Percentiles rank a stretch among this genome's conserved stretches.
Evolutionary conservation across 2,888 invertebrate species (phyloP).

Genomic region (Tribolium freemani): DNA sequence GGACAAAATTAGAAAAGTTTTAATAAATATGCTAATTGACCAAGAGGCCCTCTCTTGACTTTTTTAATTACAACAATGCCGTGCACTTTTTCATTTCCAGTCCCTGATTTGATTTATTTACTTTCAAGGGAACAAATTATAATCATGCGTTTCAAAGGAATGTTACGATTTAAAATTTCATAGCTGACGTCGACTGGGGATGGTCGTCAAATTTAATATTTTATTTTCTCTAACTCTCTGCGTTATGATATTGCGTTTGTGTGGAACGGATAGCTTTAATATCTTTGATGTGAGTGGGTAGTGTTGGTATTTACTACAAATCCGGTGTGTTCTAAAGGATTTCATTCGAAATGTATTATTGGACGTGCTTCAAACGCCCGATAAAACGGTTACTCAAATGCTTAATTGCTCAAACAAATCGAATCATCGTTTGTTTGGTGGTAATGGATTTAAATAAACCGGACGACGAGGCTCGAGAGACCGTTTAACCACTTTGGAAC

Average conservation of each 20-base stretch:
- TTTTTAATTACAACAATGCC: background rate
- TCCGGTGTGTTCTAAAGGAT: background rate
- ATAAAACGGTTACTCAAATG: slow-evolving; percentile 21
- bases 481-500: background rate
- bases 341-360: background rate
- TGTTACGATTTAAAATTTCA: slow-evolving; percentile 22
- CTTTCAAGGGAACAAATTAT: slow-evolving; percentile 10
- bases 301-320: background rate
- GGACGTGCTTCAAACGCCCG: slow-evolving; percentile 8
- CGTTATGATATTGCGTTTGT: slow-evolving; percentile 32
- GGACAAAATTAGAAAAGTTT: slow-evolving; percentile 41
- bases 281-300: slow-evolving; percentile 26
- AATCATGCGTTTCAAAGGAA: slow-evolving; percentile 20
- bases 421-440: slow-evolving; percentile 2
- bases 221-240: slow-evolving; percentile 30
- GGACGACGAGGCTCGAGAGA: background rate
- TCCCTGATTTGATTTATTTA: background rate
- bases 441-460: background rate
- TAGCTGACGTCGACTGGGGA: slow-evolving; percentile 5
- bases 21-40: slow-evolving; percentile 39
- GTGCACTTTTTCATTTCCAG: background rate
- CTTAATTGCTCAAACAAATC: slow-evolving; percentile 22
- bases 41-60: background rate
- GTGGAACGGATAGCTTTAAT: slow-evolving; percentile 29
- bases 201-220: slow-evolving; percentile 29